Evolutionary conservation across 2,888 invertebrate species (phyloP).

Genomic region (Empis livida): DNA sequence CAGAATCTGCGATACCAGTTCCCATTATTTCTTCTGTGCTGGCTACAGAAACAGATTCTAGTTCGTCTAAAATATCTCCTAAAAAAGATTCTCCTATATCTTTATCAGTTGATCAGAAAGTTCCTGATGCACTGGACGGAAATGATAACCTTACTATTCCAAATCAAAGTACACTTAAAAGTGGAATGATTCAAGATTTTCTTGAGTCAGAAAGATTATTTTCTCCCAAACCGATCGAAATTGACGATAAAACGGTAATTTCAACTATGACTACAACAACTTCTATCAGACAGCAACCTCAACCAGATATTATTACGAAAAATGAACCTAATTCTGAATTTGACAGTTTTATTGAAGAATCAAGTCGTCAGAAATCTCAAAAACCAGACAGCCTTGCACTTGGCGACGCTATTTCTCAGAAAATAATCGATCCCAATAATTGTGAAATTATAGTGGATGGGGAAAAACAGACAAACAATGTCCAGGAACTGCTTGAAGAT

Average conservation of each 20-base stretch:
- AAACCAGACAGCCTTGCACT: conserved; percentile 36
- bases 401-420: conserved; percentile 50
- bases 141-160: no score
- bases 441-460: conserved; percentile 49
- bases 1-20: no score
- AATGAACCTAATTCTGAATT: background rate
- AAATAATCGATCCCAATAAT: conserved; percentile 51
- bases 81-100: no score
- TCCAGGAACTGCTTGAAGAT: conserved; percentile 57
- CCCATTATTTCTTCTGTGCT: no score
- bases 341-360: background rate
- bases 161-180: no score
- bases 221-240: no score
- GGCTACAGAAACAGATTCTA: no score
- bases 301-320: background rate
- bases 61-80: no score
- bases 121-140: no score
- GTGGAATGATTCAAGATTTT: no score
- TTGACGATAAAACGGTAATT: background rate
- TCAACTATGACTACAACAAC: background rate
- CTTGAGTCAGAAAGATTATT: no score
- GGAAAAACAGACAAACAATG: conserved; percentile 47
- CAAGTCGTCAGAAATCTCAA: background rate
- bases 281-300: background rate
- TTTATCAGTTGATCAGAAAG: no score